Evolutionary conservation across 2,113 vertebrate genomes (phyloP).

Genomic region (Mormyrus lacerda): DNA sequence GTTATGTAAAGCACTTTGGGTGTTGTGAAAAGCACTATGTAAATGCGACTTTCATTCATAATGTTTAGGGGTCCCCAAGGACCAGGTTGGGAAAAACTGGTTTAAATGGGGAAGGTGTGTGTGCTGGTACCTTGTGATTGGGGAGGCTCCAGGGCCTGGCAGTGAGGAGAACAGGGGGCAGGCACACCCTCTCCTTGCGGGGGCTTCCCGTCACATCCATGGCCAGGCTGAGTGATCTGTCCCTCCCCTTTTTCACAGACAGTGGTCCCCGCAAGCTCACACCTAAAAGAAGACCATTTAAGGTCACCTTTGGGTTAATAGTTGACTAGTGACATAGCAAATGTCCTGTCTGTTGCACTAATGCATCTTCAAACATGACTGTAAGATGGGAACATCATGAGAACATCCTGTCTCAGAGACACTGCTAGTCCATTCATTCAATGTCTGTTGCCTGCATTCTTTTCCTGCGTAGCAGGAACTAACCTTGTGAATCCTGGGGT

Average conservation of each 20-base stretch:
- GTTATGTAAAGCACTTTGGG: no score
- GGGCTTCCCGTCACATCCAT: conserved; percentile 61
- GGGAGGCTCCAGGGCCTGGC: conserved; percentile 57
- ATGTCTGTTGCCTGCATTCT: not conserved
- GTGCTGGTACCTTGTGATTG: conserved; percentile 61
- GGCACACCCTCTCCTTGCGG: conserved; percentile 59
- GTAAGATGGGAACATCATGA: not conserved
- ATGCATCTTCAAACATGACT: not conserved
- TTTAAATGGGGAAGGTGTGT: not conserved
- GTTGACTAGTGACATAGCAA: not conserved
- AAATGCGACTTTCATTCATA: no score
- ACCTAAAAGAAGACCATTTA: not conserved
- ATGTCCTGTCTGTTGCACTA: not conserved
- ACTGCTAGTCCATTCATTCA: not conserved
- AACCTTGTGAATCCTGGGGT: not conserved
- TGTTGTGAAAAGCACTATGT: no score
- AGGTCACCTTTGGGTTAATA: not conserved
- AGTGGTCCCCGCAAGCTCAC: not conserved
- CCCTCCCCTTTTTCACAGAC: not conserved
- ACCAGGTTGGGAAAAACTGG: not conserved
- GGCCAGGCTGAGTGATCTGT: conserved; percentile 27
- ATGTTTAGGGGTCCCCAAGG: not conserved
- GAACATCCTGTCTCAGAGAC: not conserved
- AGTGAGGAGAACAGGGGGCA: conserved; percentile 58
- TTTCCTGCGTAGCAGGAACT: not conserved